Evolutionary conservation across 2,888 invertebrate species (phyloP).

Genomic region (Cryptus viduatorius): DNA sequence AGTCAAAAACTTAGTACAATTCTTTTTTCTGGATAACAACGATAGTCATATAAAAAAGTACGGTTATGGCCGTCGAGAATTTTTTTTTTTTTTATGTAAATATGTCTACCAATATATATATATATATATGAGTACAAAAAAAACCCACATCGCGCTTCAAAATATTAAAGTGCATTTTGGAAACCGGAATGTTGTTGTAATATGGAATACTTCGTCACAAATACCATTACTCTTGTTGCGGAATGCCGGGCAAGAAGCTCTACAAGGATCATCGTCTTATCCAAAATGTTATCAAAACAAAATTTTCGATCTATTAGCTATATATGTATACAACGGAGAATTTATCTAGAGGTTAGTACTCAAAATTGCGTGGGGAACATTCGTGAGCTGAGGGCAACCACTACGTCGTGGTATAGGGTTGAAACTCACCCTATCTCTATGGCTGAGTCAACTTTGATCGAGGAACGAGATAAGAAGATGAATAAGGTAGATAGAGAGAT

Average conservation of each 20-base stretch:
- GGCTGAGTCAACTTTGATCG: slow-evolving; percentile 22
- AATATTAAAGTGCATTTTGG: no score
- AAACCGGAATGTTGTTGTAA: no score
- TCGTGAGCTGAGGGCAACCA: background rate
- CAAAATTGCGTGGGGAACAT: background rate
- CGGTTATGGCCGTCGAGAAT: no score
- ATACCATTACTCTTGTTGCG: background rate
- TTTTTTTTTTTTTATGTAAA: no score
- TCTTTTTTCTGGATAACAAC: background rate
- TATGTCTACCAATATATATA: no score
- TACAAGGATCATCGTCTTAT: background rate
- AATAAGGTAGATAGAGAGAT: slow-evolving; percentile 12
- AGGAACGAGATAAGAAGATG: slow-evolving; percentile 15
- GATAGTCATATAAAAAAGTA: no score
- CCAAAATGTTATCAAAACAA: background rate
- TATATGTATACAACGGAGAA: background rate
- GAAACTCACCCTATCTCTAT: slow-evolving; percentile 5
- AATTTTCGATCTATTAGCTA: background rate
- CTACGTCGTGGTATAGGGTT: background rate
- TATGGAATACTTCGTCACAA: no score
- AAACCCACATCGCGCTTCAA: no score
- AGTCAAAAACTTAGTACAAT: background rate
- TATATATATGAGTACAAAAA: no score
- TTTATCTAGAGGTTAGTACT: slow-evolving; percentile 8
- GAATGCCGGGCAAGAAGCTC: background rate